Conservation (phyloP, 1,140 invertebrate genomes). For the Penaeus chinensis region DNA sequence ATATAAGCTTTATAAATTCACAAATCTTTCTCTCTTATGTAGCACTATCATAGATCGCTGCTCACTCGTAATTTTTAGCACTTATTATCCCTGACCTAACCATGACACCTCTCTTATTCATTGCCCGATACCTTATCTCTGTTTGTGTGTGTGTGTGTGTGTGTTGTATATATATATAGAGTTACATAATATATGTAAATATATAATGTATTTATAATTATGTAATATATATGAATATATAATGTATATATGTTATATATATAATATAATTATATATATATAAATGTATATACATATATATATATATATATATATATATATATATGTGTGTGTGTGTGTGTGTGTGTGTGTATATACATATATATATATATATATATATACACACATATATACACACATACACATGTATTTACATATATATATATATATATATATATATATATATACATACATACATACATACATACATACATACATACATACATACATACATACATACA, state of each 20-base stretch:
- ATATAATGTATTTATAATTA: no score
- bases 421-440: constrained; percentile 37
- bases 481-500: neutral
- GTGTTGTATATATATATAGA: constrained; percentile 11
- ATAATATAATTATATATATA: constrained; percentile 27
- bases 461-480: constrained; percentile 28
- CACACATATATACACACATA: constrained; percentile 41
- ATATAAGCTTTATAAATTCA: no score
- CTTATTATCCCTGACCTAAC: no score
- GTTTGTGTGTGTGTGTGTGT: no score
- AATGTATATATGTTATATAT: constrained; percentile 33
- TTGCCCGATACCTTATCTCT: no score
- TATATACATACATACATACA: constrained; percentile 30
- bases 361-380: constrained; percentile 44
- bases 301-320: neutral
- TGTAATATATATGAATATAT: neutral
- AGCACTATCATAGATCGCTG: no score
- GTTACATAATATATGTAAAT: no score
- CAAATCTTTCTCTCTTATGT: no score
- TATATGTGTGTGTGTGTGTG: constrained; percentile 7
- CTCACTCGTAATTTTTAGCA: neutral
- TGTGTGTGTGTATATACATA: constrained; percentile 34
- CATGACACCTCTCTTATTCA: no score
- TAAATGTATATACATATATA: constrained; percentile 31
- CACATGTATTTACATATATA: constrained; percentile 45